Evolutionary conservation across 1,140 invertebrate species (phyloP), one percentile per base, ranked within the genome.

Genomic region (Lysiphlebus fabarum): DNA sequence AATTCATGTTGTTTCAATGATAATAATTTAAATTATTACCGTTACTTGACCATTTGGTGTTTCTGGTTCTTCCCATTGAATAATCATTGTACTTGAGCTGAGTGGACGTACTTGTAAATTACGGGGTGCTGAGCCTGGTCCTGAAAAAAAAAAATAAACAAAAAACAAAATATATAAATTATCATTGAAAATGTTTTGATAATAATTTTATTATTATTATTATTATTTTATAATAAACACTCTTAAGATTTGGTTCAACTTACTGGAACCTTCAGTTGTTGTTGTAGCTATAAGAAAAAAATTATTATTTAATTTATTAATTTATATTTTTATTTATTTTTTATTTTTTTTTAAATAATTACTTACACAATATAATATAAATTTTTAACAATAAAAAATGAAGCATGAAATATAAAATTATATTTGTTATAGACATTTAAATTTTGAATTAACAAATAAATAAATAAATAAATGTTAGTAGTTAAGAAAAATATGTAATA

Each of bases 21-120:
- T 38, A 51, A 36, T 45, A 12, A n/a, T 40, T 51, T n/a, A 43
- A 10, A 44, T 45, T 71, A 72, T 64, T 54, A 96, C 95, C 78
- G 91, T 94, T 58, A 99, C 92, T 86, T 95, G 90, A 65, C 96
- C 96, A 78, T 98, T 98, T 12, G 95, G 93, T 64, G 90, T 95
- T 76, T 96, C 93, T 17, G 96, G 96, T 73, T 95, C 93, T 71
- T 95, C 90, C 96, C 96, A 99, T 70, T 96, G 92, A 68, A 99
- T 95, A 0, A 90, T 88, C 87, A 99, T 93, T 12, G 95, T 98
- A 71, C 87, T 95, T 11, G 94, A 92, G 74, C 93, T 97, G 44
- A 98, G 83, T 11, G 95, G 92, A 51, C 93, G 83, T 43, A 94
- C 95, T 83, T 92, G 88, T 11, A 99, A 92, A 78, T 96, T 95